phyloP scores from a whole-genome alignment of 2,797 vertebrate species.

The Tapirus indicus region DNA sequence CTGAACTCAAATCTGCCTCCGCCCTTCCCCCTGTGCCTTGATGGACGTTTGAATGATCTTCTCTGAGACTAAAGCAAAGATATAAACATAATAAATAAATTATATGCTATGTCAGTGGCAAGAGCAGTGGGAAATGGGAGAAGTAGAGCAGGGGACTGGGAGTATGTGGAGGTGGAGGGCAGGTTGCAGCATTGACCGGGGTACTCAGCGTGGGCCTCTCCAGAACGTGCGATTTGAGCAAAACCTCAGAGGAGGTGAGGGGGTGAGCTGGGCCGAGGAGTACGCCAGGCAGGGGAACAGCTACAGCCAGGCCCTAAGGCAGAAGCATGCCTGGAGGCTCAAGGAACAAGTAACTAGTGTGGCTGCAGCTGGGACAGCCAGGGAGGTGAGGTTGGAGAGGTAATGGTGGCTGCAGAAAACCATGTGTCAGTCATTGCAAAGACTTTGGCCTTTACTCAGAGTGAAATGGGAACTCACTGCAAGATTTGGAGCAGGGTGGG shows the following conservation, averaged over 20 bases:
- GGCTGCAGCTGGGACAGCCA: background rate
- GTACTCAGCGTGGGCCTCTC: background rate
- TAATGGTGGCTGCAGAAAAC: background rate
- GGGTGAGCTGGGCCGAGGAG: no score
- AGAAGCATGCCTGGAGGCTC: background rate
- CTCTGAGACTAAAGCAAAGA: conserved; percentile 28
- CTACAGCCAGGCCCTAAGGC: background rate
- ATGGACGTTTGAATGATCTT: background rate
- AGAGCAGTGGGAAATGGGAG: background rate
- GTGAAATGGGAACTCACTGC: background rate
- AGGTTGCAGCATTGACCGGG: background rate
- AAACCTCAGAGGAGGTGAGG: background rate
- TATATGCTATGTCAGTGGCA: background rate
- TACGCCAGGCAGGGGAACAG: background rate
- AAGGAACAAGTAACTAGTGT: background rate
- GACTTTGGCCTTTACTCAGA: background rate
- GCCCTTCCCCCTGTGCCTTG: background rate
- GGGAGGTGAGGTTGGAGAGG: background rate
- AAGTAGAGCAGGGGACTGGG: background rate
- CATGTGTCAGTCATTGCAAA: background rate
- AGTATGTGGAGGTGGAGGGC: no score
- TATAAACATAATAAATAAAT: background rate
- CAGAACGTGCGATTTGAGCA: background rate
- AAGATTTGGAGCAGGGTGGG: background rate
- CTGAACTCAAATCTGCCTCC: background rate